Percentiles rank a stretch among this genome's conserved stretches.
Conservation (phyloP, 2,113 vertebrate species). For the Nannobrachium achirus region DNA sequence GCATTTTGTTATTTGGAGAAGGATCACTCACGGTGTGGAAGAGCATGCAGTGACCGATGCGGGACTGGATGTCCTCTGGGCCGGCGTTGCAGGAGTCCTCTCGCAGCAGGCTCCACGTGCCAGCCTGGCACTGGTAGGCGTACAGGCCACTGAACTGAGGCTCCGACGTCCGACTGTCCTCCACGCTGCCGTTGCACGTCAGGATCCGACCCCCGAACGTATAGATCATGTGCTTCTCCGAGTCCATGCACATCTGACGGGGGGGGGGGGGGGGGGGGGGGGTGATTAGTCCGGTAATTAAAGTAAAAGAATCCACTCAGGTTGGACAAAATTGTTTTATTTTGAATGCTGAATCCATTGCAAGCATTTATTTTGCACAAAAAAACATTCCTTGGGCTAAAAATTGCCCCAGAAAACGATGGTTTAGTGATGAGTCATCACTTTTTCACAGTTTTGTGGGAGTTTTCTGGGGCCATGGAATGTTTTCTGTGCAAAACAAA, state of each 20-base stretch:
- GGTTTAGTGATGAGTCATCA: too few relatives aligned
- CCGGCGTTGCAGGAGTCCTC: constrained; percentile 98
- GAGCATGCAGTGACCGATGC: constrained; percentile 99
- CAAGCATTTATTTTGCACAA: too few relatives aligned
- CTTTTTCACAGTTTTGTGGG: too few relatives aligned
- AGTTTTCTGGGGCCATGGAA: too few relatives aligned
- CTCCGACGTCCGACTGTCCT: constrained; percentile 93
- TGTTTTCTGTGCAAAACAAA: too few relatives aligned
- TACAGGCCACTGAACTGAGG: constrained; percentile 98
- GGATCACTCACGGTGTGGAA: constrained; percentile 85
- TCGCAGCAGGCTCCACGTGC: constrained; percentile 91
- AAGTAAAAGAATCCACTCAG: too few relatives aligned
- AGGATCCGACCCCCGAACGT: constrained; percentile 97
- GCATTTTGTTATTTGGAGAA: too few relatives aligned
- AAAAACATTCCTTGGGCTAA: too few relatives aligned
- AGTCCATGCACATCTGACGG: constrained; percentile 98
- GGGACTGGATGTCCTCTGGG: constrained; percentile 96
- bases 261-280: background rate
- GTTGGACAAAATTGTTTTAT: too few relatives aligned
- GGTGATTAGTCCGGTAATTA: too few relatives aligned
- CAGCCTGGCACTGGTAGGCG: constrained; percentile 91
- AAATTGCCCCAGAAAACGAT: too few relatives aligned
- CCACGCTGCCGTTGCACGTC: constrained; percentile 94
- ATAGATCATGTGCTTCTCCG: constrained; percentile 99
- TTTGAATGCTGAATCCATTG: too few relatives aligned